Conservation (phyloP, 2,888 invertebrate species). For the Cosmorhoe ocellata region DNA sequence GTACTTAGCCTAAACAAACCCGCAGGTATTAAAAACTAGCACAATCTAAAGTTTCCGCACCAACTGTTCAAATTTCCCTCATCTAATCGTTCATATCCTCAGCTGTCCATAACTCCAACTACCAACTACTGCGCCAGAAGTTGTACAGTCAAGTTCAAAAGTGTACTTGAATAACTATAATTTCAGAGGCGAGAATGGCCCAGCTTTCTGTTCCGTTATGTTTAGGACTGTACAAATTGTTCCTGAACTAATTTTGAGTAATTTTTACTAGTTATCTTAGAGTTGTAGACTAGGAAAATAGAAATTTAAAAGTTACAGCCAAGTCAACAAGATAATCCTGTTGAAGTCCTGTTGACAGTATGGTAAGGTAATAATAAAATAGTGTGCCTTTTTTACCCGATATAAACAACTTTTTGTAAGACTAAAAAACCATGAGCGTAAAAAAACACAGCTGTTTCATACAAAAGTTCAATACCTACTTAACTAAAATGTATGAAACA, state of each 20-base stretch:
- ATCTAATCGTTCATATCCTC: conserved; percentile 19
- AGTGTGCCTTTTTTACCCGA: no score
- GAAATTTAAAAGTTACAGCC: no score
- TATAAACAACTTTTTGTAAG: no score
- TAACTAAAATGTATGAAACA: no score
- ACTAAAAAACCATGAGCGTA: no score
- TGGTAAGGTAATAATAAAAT: no score
- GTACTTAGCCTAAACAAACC: not conserved
- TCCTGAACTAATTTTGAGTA: conserved; percentile 6
- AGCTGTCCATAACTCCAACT: not conserved
- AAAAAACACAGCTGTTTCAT: no score
- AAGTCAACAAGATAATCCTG: no score
- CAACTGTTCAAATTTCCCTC: conserved; percentile 3
- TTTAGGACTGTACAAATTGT: conserved; percentile 3
- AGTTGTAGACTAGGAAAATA: not conserved
- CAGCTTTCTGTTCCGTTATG: not conserved
- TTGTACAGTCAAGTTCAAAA: conserved; percentile 16
- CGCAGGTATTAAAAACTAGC: no score
- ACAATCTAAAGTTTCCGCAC: not conserved
- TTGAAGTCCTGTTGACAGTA: no score
- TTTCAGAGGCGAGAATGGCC: conserved; percentile 2
- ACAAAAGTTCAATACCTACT: no score
- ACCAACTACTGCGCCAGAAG: conserved; percentile 3
- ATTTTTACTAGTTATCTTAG: not conserved
- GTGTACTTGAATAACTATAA: conserved; percentile 7